Evolutionary conservation across 2,113 vertebrate genomes (phyloP).

Genomic region (Eubucco bourcierii): DNA sequence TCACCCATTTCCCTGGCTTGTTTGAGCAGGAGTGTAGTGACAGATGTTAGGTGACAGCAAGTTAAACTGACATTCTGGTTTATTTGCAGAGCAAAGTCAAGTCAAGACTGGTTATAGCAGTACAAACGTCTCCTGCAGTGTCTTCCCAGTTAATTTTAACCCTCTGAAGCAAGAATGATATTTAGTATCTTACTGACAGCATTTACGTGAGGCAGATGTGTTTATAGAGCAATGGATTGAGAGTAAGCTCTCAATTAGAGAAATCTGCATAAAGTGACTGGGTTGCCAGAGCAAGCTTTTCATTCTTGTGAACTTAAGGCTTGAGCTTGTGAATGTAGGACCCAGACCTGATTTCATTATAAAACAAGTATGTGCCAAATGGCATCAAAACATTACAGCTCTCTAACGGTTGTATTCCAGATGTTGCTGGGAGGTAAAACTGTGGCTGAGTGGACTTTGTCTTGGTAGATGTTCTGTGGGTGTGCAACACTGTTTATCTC

Average conservation of each 20-base stretch:
- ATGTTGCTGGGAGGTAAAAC: not conserved
- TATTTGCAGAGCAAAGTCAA: slow-evolving; percentile 50
- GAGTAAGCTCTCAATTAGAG: not conserved
- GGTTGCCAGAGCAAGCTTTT: not conserved
- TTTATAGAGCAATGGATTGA: not conserved
- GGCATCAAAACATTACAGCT: not conserved
- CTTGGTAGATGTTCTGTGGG: not conserved
- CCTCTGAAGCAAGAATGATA: not conserved
- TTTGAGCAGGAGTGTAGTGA: slow-evolving; percentile 25
- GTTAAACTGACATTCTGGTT: slow-evolving; percentile 46
- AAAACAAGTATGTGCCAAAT: not conserved
- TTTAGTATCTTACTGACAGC: not conserved
- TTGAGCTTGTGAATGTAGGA: slow-evolving; percentile 14
- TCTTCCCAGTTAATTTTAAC: slow-evolving; percentile 9
- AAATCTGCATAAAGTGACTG: not conserved
- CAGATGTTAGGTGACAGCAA: slow-evolving; percentile 32
- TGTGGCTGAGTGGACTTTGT: not conserved
- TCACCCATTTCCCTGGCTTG: slow-evolving; percentile 28
- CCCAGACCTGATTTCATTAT: not conserved
- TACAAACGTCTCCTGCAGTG: not conserved
- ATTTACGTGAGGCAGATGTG: not conserved
- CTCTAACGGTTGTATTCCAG: not conserved
- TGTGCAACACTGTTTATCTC: not conserved
- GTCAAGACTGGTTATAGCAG: slow-evolving; percentile 40
- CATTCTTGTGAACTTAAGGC: not conserved